Evolutionary conservation across 2,113 vertebrate genomes (phyloP).

Genomic region (Cyprinodon tularosa): DNA sequence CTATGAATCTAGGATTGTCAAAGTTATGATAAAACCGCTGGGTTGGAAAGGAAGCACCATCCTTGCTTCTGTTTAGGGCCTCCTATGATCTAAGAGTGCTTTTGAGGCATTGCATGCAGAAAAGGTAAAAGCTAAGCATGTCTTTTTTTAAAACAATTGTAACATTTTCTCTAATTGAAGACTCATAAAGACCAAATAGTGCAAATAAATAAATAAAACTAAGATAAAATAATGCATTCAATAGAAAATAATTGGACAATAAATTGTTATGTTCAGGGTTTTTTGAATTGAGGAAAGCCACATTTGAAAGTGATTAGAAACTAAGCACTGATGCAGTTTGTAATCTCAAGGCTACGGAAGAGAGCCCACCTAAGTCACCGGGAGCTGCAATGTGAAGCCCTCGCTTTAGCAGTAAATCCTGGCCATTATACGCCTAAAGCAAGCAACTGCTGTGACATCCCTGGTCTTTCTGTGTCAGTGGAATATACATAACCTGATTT

Average conservation of each 20-base stretch:
- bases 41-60: too few relatives aligned
- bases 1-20: too few relatives aligned
- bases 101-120: neutral
- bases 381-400: constrained; percentile 68
- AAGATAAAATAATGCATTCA: neutral
- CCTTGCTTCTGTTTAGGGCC: neutral
- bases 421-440: constrained; percentile 77
- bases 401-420: constrained; percentile 80
- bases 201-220: too few relatives aligned
- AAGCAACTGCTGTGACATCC: constrained; percentile 74
- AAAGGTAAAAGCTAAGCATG: too few relatives aligned
- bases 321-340: constrained; percentile 60
- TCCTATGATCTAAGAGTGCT: neutral
- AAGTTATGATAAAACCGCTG: too few relatives aligned
- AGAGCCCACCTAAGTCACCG: constrained; percentile 68
- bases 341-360: constrained; percentile 64
- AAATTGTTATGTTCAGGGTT: neutral
- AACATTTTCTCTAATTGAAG: too few relatives aligned
- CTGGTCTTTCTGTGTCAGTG: constrained; percentile 56
- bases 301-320: constrained; percentile 32
- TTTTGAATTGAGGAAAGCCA: constrained; percentile 13
- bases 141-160: neutral
- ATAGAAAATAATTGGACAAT: neutral
- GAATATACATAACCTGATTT: constrained; percentile 40
- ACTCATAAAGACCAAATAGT: neutral